phyloP scores from a whole-genome alignment of 2,888 invertebrate genomes.

The Drosophila falleni region DNA sequence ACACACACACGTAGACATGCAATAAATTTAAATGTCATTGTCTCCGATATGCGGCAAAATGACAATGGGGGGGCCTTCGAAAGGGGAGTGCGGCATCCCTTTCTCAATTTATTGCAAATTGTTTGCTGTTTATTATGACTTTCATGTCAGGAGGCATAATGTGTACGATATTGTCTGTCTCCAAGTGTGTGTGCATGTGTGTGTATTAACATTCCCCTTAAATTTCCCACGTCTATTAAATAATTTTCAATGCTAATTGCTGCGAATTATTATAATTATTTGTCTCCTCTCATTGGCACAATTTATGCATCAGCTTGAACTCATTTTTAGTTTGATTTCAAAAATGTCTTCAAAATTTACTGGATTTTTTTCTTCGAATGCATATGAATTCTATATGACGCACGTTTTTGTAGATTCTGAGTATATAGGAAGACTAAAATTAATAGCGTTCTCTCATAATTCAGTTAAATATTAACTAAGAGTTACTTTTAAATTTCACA shows the following conservation, averaged over 20 bases:
- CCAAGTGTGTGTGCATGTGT: not conserved
- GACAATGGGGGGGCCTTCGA: not conserved
- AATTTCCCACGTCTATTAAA: conserved; percentile 47
- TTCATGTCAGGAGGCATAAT: conserved; percentile 37
- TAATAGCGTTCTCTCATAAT: too few species aligned
- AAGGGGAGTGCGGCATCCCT: not conserved
- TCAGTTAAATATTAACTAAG: too few species aligned
- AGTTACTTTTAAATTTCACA: too few species aligned
- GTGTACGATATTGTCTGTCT: conserved; percentile 4
- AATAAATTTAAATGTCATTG: conserved; percentile 61
- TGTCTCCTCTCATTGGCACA: conserved; percentile 12
- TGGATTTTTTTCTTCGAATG: too few species aligned
- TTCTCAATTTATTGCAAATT: conserved; percentile 47
- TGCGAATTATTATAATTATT: conserved; percentile 54
- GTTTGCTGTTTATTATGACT: conserved; percentile 63
- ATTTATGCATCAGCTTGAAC: not conserved
- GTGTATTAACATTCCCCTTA: conserved; percentile 18
- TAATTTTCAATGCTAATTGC: conserved; percentile 63
- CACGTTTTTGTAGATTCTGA: too few species aligned
- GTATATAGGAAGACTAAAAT: too few species aligned
- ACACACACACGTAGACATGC: conserved; percentile 31
- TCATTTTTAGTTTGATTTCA: not conserved
- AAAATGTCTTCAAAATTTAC: not conserved
- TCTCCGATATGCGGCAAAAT: conserved; percentile 46
- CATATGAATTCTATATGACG: too few species aligned